Evolutionary conservation across 2,888 invertebrate genomes (phyloP).

Genomic region (Strigamia maritima): DNA sequence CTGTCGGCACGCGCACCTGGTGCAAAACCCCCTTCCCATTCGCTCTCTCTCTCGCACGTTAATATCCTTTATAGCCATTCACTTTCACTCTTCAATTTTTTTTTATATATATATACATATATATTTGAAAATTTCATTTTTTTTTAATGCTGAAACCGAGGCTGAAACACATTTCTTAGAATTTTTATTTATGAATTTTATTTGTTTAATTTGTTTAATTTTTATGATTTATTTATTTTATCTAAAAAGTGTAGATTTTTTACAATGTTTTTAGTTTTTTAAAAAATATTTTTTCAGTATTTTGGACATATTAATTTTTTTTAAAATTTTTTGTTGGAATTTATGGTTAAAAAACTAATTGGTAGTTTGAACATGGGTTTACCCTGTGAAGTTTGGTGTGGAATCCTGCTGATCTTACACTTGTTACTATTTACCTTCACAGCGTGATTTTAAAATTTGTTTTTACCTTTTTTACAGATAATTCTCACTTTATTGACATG

Average conservation of each 20-base stretch:
- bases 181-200: too few species aligned
- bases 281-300: too few species aligned
- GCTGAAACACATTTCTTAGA: too few species aligned
- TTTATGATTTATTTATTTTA: too few species aligned
- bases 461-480: neutral
- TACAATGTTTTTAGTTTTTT: neutral
- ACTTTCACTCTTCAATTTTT: neutral
- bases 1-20: conserved; percentile 19
- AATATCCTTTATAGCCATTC: neutral
- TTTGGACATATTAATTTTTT: too few species aligned
- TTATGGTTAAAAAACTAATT: neutral
- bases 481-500: neutral
- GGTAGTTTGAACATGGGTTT: neutral
- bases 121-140: too few species aligned
- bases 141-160: too few species aligned
- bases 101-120: neutral
- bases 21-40: conserved; percentile 4
- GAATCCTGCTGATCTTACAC: neutral
- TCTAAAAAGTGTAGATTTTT: too few species aligned
- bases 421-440: neutral
- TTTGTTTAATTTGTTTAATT: too few species aligned
- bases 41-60: neutral
- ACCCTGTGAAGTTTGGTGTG: neutral
- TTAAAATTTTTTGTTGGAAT: neutral
- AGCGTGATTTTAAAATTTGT: neutral